phyloP scores from a whole-genome alignment of 2,113 vertebrate species.

The Seriola dumerili region DNA sequence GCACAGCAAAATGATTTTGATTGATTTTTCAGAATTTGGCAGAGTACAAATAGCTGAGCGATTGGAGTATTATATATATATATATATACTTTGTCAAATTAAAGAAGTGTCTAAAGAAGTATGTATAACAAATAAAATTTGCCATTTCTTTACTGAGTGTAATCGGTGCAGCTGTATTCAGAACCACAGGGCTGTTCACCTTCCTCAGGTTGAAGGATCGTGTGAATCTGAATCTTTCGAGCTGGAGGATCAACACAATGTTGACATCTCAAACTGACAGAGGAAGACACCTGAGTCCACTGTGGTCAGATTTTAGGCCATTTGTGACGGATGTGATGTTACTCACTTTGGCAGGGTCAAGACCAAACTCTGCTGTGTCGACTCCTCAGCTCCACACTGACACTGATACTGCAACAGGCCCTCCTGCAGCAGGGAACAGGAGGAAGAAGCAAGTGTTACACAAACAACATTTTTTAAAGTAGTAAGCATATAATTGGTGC shows the following conservation, averaged over 20 bases:
- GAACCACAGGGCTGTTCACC: neutral
- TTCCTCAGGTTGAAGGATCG: neutral
- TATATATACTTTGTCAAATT: no score
- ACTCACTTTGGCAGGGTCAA: slow-evolving; percentile 8
- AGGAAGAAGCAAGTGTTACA: no score
- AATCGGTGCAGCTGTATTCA: neutral
- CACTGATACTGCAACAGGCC: neutral
- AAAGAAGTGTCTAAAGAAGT: no score
- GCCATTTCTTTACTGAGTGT: neutral
- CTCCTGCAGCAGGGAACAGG: no score
- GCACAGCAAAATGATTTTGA: no score
- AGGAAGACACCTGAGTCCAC: neutral
- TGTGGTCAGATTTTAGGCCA: neutral
- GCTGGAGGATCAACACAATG: slow-evolving; percentile 24
- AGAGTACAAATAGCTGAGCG: no score
- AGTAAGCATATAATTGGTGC: no score
- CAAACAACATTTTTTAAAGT: no score
- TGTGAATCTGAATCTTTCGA: neutral
- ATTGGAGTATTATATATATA: no score
- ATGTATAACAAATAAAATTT: neutral
- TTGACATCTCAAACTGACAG: neutral
- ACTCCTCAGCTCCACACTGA: slow-evolving; percentile 9
- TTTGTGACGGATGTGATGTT: neutral
- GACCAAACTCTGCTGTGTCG: neutral
- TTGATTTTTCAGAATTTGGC: no score